Evolutionary conservation across 2,888 invertebrate species (phyloP), one percentile per base, ranked within the genome.

Genomic region (Malthinus seriepunctatus): DNA sequence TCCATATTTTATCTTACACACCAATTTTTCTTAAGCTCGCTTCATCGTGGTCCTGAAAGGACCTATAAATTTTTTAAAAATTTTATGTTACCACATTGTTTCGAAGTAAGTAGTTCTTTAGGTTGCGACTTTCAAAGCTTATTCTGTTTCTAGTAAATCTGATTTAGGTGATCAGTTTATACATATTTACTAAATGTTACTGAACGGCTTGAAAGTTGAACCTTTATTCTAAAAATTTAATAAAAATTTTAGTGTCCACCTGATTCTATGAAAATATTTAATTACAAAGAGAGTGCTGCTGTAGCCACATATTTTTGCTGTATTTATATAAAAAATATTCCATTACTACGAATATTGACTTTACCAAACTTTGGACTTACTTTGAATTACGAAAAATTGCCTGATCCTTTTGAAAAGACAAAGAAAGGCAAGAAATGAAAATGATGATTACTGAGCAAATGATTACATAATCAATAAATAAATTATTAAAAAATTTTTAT

Each of bases 1-100:
- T 75, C 77, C 0, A 73, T 75, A 46, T 76, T 77, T 60, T 77
- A 76, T 64, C 60, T 75, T 53, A 75, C 77, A 0, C 78, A 79
- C 55, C 53, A 69, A 32, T 75, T 72, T 60, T 74, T 78, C 53
- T 73, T 71, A 4, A 71, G 71, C 54, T 65, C 70, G 11, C 64
- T 71, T 47, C 62, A 65, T 23, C 65, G 71, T 14, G 68, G 73
- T 8, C 69, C 77, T 3, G 76, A 78, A 63, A 76, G 77, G 65
- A 56, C 74, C 3, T 78, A 75, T 55, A 57, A 63, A 1, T 76
- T 72, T 63, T 79, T 78, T 62, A 78, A 76, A 65, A 72, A 76
- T 49, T 65, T 75, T 10, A 63, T 75, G 55, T 57, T 75, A 38
- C 68, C 69, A 34, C 76, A 78, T 57, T 72, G 73, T 51, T 56